Evolutionary conservation across 1,140 invertebrate genomes (phyloP), one percentile per base, ranked within the genome.

Genomic region (Apis cerana): DNA sequence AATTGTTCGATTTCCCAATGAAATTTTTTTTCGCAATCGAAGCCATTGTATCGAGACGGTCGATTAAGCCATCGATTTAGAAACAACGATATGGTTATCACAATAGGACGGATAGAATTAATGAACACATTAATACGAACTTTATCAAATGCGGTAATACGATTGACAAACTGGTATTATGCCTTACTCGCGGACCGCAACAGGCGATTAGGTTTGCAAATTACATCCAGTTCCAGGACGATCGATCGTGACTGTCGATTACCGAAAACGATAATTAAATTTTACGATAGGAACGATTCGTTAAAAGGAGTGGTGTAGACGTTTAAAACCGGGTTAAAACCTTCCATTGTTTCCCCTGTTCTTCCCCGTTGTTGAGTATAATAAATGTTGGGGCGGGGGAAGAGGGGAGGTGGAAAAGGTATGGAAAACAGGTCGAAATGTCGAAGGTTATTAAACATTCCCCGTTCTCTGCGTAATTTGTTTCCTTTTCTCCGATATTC

Each of bases 201-300:
- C 86, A 80, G 59, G 70, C 87, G 86, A 88, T 88, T 88, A 88
- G 83, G 75, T 88, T 88, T 88, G 86, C 86, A 88, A 88, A 88
- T 88, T 83, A 71, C 83, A 82, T 61, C 64, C 68, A 81, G 54
- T 56, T 52, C 48, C n/a, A 54, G 54, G 67, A 58, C 75, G 70
- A 88, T 88, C 86, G 85, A 87, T 88, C 61, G 74, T 68, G 74
- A 68, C 68, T 75, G 82, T 69, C 86, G 86, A 88, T 88, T 87
- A 88, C 70, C 82, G 78, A 82, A 88, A 88, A 85, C 64, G 83
- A 15, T 80, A 82, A 88, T 88, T 82, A 79, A 79, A 88, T 88
- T 88, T 79, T 76, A 85, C 85, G 78, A 84, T 70, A n/a, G 72
- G 52, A 69, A 77, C 77, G 85, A 87, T 87, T 87, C 83, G 80